Conservation (phyloP, 2,113 vertebrate species). For the Leucoraja erinaceus region DNA sequence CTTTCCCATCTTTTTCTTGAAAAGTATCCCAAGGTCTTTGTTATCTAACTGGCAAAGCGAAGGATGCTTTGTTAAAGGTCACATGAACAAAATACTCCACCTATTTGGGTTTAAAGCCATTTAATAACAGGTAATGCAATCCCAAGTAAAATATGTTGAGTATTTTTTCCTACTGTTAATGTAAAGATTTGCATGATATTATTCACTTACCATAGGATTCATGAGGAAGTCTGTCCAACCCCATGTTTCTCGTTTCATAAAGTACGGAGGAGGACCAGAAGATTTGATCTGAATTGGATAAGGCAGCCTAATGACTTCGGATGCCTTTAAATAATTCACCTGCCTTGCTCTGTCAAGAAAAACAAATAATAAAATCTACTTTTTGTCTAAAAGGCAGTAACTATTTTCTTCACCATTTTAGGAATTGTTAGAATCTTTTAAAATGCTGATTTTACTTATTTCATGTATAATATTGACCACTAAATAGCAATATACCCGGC, state of each 20-base stretch:
- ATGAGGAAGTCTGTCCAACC: slow-evolving; percentile 98
- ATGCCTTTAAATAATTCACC: slow-evolving; percentile 94
- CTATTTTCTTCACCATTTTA: not conserved
- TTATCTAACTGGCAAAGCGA: not conserved
- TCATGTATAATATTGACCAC: not conserved
- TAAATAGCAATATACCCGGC: not conserved
- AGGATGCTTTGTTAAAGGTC: not conserved
- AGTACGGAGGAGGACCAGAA: slow-evolving; percentile 79
- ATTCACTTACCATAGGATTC: slow-evolving; percentile 88
- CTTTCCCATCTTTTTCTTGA: not conserved
- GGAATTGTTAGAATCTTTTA: not conserved
- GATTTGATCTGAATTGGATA: slow-evolving; percentile 92
- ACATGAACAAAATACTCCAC: not conserved
- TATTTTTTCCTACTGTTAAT: not conserved
- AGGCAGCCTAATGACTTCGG: slow-evolving; percentile 83
- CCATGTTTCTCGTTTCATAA: slow-evolving; percentile 96
- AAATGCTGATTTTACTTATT: not conserved
- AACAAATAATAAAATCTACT: not conserved
- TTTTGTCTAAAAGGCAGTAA: not conserved
- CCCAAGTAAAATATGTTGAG: not conserved
- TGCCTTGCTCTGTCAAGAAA: slow-evolving; percentile 71
- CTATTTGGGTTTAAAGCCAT: not conserved
- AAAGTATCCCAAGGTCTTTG: not conserved
- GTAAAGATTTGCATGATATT: not conserved
- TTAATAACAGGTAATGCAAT: not conserved